Evolutionary conservation across 2,888 invertebrate genomes (phyloP), one percentile per base, ranked within the genome.

Genomic region (Belgica antarctica): DNA sequence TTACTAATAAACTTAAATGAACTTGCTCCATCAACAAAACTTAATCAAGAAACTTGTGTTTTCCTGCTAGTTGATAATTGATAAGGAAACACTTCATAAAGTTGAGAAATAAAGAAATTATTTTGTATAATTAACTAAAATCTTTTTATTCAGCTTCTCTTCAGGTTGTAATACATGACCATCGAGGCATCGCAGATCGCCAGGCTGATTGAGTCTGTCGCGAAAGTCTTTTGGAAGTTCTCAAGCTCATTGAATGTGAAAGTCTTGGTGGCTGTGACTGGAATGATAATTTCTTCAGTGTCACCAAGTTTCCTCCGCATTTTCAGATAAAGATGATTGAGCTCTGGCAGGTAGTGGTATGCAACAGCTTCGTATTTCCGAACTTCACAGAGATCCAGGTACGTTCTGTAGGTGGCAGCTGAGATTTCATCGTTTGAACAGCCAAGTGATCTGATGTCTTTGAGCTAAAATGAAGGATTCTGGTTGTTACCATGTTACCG

Each of bases 81-180:
- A 41, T n/a, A 41, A n/a, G 41, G 15, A 41, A 41, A n/a, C 10
- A 41, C 41, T 41, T 41, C 5, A 10, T 15, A n/a, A n/a, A 41
- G 41, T 41, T 41, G 41, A 41, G 12, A 15, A 41, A 41, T 41
- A 41, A 41, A 41, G 41, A 41, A 41, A 41, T 41, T 41, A 41
- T 41, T 41, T 41, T 41, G 2, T 41, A 41, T 41, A 15, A 41
- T n/a, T n/a, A n/a, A n/a, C n/a, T n/a, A n/a, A n/a, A n/a, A 46
- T n/a, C 4, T 46, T n/a, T 17, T 46, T 46, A 5, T 5, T 59
- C 4, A 59, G 15, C 27, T 25, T 27, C 27, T 59, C 8, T 17
- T 8, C n/a, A 59, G 1, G 4, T 59, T 25, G 27, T 59, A 59
- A 59, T 59, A 59, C 10, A 7, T 4, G n/a, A 59, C 15, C 3